A percentile compares a stretch with the other conserved stretches of the same genome.
Conservation (phyloP, 35 echinoderm and acorn worm species). For the Hemicentrotus pulcherrimus region DNA sequence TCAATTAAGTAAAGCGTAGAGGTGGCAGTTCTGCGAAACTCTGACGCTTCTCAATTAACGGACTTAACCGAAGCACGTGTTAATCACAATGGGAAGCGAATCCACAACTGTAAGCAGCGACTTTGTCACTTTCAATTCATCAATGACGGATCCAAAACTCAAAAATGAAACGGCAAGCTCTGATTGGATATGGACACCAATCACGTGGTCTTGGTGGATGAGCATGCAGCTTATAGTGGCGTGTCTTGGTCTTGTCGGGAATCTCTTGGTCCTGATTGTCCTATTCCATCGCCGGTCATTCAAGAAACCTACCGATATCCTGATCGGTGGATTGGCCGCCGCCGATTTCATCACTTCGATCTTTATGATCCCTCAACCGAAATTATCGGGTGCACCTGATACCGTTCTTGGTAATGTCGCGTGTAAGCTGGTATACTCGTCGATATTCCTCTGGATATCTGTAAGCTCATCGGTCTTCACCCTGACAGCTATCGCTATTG, state of each 20-base stretch:
- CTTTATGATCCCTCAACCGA: constrained; percentile 76
- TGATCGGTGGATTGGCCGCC: constrained; percentile 72
- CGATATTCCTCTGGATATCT: constrained; percentile 73
- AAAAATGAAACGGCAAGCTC: background rate
- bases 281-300: constrained; percentile 54
- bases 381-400: background rate
- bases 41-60: background rate
- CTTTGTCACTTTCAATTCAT: background rate
- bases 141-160: background rate
- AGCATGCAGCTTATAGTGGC: constrained; percentile 62
- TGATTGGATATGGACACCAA: constrained; percentile 10
- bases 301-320: constrained; percentile 71
- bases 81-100: background rate
- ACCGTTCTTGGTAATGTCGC: constrained; percentile 57
- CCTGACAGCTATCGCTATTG: constrained; percentile 77
- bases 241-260: constrained; percentile 76
- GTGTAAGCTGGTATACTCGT: constrained; percentile 74
- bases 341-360: constrained; percentile 85
- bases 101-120: background rate
- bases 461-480: constrained; percentile 75
- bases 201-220: constrained; percentile 33
- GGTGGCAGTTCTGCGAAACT: too few species aligned
- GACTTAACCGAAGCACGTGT: background rate
- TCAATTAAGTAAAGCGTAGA: too few species aligned
- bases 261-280: constrained; percentile 68